phyloP scores from a whole-genome alignment of 2,797 vertebrate genomes.

The Rhinogobio ventralis region DNA sequence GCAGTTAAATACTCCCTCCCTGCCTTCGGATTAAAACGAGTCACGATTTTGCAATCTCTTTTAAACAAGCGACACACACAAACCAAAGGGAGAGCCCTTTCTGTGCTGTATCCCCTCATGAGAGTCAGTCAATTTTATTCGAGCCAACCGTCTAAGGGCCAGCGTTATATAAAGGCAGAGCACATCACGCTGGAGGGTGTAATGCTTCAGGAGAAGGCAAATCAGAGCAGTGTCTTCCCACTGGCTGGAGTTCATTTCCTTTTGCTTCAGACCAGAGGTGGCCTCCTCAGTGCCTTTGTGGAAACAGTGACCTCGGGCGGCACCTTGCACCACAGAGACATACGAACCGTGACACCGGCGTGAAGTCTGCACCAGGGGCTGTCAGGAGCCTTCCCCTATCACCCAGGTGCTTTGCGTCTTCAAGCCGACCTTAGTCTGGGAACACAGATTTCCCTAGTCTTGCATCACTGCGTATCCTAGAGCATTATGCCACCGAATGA shows the following conservation, averaged over 20 bases:
- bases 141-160: slow-evolving; percentile 32
- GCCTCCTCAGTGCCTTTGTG: slow-evolving; percentile 27
- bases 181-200: slow-evolving; percentile 31
- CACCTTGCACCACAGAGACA: slow-evolving; percentile 5
- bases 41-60: slow-evolving; percentile 33
- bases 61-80: slow-evolving; percentile 27
- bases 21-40: slow-evolving; percentile 34
- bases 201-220: slow-evolving; percentile 36
- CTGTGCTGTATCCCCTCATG: slow-evolving; percentile 12
- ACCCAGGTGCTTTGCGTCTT: slow-evolving; percentile 35
- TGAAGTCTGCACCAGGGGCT: slow-evolving; percentile 46
- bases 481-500: slow-evolving; percentile 40
- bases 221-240: slow-evolving; percentile 32
- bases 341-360: neutral
- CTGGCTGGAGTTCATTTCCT: slow-evolving; percentile 42
- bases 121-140: slow-evolving; percentile 31
- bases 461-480: slow-evolving; percentile 57
- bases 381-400: slow-evolving; percentile 25
- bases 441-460: slow-evolving; percentile 57
- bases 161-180: slow-evolving; percentile 42
- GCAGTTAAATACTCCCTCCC: slow-evolving; percentile 33
- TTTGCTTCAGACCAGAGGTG: slow-evolving; percentile 39
- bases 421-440: slow-evolving; percentile 36
- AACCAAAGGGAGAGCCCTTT: slow-evolving; percentile 26
- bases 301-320: slow-evolving; percentile 18